A percentile compares a stretch with the other conserved stretches of the same genome.
These are phyloP conservation scores for Zygogramma bicolorata DNA, from an alignment of 2,888 invertebrate species.

Conservation along the genomic window DNA sequence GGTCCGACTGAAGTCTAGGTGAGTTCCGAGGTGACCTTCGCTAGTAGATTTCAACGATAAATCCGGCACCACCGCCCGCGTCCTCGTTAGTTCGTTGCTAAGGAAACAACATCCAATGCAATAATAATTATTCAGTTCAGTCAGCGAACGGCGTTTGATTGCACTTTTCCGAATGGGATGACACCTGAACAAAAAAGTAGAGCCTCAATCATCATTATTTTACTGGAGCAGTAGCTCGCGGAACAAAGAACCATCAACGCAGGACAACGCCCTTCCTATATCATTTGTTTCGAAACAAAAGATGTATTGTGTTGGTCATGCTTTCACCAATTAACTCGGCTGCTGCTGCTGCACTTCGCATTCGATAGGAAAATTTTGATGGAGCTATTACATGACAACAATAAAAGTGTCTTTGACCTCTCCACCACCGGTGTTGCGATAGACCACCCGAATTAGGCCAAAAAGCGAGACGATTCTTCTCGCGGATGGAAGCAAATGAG, in stretches of 20 bases:
- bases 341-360: neutral
- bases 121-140: slow-evolving; percentile 9
- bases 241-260: slow-evolving; percentile 3
- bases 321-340: slow-evolving; percentile 26
- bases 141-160: slow-evolving; percentile 12
- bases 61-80: slow-evolving; percentile 9
- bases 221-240: neutral
- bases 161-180: slow-evolving; percentile 4
- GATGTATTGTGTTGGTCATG: slow-evolving; percentile 36
- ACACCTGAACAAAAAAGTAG: neutral
- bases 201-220: neutral
- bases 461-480: too few relatives aligned
- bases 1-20: neutral
- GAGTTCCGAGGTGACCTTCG: slow-evolving; percentile 8
- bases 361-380: neutral
- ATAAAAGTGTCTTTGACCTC: slow-evolving; percentile 7
- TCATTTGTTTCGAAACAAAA: slow-evolving; percentile 28
- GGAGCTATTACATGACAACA: neutral
- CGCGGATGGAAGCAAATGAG: too few relatives aligned
- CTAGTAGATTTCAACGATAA: slow-evolving; percentile 14
- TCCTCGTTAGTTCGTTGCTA: slow-evolving; percentile 26
- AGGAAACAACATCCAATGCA: slow-evolving; percentile 21
- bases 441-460: too few relatives aligned
- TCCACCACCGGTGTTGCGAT: neutral
- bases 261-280: slow-evolving; percentile 7